Percentiles rank a stretch among this genome's conserved stretches.
phyloP scores from a whole-genome alignment of 2,797 vertebrate genomes.

The Sebastes itinus region DNA sequence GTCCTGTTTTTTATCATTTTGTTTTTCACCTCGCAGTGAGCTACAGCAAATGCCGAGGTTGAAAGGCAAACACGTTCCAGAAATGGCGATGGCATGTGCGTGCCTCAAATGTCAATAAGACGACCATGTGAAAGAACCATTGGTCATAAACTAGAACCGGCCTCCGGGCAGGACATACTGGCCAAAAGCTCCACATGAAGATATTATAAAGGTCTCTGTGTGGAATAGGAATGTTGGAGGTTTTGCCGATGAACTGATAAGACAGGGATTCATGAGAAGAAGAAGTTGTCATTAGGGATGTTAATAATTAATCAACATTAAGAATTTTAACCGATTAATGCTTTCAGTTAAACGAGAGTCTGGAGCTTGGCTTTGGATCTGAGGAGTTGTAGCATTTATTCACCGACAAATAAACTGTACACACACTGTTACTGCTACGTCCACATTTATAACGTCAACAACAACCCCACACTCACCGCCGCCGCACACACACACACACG shows the following conservation, averaged over 20 bases:
- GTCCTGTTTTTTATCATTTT: constrained; percentile 37
- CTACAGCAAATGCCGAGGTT: constrained; percentile 56
- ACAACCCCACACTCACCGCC: too few relatives aligned
- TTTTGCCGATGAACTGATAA: neutral
- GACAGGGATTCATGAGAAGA: neutral
- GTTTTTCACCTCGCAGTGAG: constrained; percentile 21
- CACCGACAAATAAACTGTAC: too few relatives aligned
- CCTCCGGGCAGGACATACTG: constrained; percentile 32
- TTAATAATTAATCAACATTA: too few relatives aligned
- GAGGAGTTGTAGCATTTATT: too few relatives aligned
- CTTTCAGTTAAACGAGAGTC: too few relatives aligned
- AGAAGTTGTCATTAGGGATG: neutral
- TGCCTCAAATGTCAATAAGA: constrained; percentile 78
- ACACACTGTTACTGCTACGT: too few relatives aligned
- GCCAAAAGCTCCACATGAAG: constrained; percentile 37
- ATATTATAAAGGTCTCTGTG: constrained; percentile 20
- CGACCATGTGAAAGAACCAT: constrained; percentile 59
- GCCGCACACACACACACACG: too few relatives aligned
- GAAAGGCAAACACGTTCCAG: constrained; percentile 65
- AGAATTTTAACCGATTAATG: too few relatives aligned
- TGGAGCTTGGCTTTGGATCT: too few relatives aligned
- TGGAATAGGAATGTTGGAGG: constrained; percentile 4
- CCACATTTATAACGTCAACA: too few relatives aligned
- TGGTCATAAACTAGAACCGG: constrained; percentile 64
- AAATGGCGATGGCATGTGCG: constrained; percentile 70